Evolutionary conservation across 2,888 invertebrate genomes (phyloP).

Genomic region (Thereva nobilitata): DNA sequence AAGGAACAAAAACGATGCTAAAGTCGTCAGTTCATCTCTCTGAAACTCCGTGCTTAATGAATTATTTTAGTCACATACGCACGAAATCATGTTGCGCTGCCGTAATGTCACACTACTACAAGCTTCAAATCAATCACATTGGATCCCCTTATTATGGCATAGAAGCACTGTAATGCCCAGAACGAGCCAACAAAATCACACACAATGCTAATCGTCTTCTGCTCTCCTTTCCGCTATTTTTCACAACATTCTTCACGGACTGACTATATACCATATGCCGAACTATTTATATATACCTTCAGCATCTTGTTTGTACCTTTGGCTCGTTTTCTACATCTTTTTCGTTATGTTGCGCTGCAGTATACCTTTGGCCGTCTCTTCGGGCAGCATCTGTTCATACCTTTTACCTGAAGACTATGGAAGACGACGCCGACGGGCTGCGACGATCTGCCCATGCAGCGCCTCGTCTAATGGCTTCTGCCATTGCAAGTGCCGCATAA

Average conservation of each 20-base stretch:
- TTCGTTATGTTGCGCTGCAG: conserved; percentile 20
- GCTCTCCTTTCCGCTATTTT: conserved; percentile 2
- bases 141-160: conserved; percentile 33
- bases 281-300: background rate
- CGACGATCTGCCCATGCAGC: conserved; percentile 25
- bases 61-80: conserved; percentile 40
- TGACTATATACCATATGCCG: no score
- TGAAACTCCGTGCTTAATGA: conserved; percentile 26
- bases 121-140: conserved; percentile 38
- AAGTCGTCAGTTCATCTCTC: conserved; percentile 30
- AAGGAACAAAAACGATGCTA: conserved; percentile 17
- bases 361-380: conserved; percentile 15
- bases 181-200: conserved; percentile 25
- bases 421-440: background rate
- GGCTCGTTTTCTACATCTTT: background rate
- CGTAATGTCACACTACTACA: conserved; percentile 39
- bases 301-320: background rate
- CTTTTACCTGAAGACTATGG: background rate
- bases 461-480: conserved; percentile 47
- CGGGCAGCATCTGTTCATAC: conserved; percentile 25
- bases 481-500: conserved; percentile 49
- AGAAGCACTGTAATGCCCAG: conserved; percentile 22
- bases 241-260: conserved; percentile 12
- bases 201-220: conserved; percentile 29
- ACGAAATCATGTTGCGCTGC: conserved; percentile 38